Conservation (phyloP, 2,888 invertebrate species). For the Syrphus vitripennis region DNA sequence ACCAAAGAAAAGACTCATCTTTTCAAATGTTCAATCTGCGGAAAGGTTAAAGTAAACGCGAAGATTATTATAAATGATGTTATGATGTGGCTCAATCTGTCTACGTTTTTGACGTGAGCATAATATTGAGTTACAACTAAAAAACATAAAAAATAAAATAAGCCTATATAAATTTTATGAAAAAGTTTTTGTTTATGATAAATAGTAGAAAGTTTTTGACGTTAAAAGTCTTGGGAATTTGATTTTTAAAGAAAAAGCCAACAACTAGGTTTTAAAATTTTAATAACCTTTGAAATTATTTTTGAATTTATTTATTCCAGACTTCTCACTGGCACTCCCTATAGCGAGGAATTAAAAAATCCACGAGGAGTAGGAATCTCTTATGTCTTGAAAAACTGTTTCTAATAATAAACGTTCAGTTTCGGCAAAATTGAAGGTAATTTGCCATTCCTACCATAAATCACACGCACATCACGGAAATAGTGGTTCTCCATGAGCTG, state of each 20-base stretch:
- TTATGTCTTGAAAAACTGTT: too few relatives aligned
- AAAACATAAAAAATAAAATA: not conserved
- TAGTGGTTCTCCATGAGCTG: too few relatives aligned
- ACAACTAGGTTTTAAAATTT: too few relatives aligned
- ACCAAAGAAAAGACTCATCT: not conserved
- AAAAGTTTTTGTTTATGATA: not conserved
- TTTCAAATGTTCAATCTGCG: not conserved
- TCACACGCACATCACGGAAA: too few relatives aligned
- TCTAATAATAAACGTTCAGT: too few relatives aligned
- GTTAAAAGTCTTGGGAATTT: not conserved
- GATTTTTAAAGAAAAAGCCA: not conserved
- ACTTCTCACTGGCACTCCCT: too few relatives aligned
- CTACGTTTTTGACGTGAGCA: not conserved
- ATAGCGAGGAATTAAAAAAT: too few relatives aligned
- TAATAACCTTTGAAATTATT: too few relatives aligned
- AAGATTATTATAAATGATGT: slow-evolving; percentile 48
- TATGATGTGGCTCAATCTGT: slow-evolving; percentile 25
- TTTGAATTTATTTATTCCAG: too few relatives aligned
- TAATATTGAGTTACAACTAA: not conserved
- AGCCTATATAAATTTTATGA: not conserved
- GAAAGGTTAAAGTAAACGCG: slow-evolving; percentile 7
- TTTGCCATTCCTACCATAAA: too few relatives aligned
- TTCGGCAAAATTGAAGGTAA: too few relatives aligned
- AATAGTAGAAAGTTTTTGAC: not conserved
- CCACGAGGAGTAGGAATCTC: too few relatives aligned